These are phyloP conservation scores for Haliclona indistincta DNA, from an alignment of 37 sponge, comb jelly and placozoan genomes.

Conservation along the genomic window DNA sequence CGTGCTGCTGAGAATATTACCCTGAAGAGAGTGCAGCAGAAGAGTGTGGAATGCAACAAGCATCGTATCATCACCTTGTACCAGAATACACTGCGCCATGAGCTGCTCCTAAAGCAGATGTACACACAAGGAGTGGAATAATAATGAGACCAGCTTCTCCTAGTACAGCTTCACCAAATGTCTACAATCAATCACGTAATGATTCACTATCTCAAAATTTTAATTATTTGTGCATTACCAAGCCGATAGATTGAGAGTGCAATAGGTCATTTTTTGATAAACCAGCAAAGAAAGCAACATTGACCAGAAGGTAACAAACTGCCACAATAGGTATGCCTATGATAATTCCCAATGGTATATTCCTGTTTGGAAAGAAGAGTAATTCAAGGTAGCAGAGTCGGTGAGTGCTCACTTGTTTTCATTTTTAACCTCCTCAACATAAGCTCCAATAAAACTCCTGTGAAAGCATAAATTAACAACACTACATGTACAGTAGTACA, in stretches of 20 bases:
- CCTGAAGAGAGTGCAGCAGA: too few relatives aligned
- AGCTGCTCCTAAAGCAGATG: conserved; percentile 73
- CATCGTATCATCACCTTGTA: too few relatives aligned
- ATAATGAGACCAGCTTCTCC: conserved; percentile 66
- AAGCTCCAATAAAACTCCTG: conserved; percentile 51
- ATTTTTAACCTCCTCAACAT: conserved; percentile 49
- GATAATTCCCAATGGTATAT: conserved; percentile 35
- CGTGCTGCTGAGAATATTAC: conserved; percentile 54
- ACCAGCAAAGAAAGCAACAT: conserved; percentile 69
- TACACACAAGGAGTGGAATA: conserved; percentile 65
- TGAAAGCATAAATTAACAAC: too few relatives aligned
- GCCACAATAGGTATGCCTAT: conserved; percentile 59
- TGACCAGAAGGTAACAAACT: conserved; percentile 66
- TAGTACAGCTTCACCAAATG: conserved; percentile 37
- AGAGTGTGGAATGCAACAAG: too few relatives aligned
- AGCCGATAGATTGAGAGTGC: conserved; percentile 48
- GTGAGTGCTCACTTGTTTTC: conserved; percentile 42
- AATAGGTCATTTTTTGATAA: conserved; percentile 43
- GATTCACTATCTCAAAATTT: too few relatives aligned
- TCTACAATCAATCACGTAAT: conserved; percentile 21
- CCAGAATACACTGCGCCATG: conserved; percentile 28
- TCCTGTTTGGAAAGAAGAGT: too few relatives aligned
- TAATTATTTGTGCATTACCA: conserved; percentile 74
- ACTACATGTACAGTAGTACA: too few relatives aligned
- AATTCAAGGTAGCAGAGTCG: too few relatives aligned